A percentile compares a stretch with the other conserved stretches of the same genome.
phyloP scores from a whole-genome alignment of 1,140 invertebrate species.

The Sweltsa coloradensis region DNA sequence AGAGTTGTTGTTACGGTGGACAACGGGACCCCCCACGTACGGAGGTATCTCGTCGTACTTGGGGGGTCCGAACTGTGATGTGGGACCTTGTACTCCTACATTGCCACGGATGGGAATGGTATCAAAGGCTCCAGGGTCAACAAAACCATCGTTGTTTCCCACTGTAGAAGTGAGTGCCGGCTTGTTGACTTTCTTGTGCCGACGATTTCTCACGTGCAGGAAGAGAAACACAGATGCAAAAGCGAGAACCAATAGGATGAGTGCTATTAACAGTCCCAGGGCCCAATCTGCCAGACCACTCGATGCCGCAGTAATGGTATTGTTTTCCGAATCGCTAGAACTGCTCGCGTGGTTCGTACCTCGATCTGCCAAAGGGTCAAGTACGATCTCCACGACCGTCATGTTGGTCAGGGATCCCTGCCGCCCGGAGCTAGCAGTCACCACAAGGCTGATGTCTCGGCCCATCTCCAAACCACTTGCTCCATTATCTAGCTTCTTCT shows the following conservation, averaged over 20 bases:
- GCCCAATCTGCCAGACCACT: slow-evolving; percentile 73
- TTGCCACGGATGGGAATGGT: slow-evolving; percentile 64
- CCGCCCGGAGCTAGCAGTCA: slow-evolving; percentile 77
- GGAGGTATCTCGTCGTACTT: slow-evolving; percentile 87
- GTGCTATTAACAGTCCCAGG: slow-evolving; percentile 66
- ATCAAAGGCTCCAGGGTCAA: slow-evolving; percentile 73
- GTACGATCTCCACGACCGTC: slow-evolving; percentile 69
- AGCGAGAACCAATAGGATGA: slow-evolving; percentile 67
- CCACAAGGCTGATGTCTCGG: slow-evolving; percentile 60
- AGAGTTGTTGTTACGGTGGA: slow-evolving; percentile 33
- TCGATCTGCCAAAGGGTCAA: slow-evolving; percentile 53
- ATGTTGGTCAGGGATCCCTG: slow-evolving; percentile 74
- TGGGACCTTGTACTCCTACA: slow-evolving; percentile 30
- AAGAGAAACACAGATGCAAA: slow-evolving; percentile 73
- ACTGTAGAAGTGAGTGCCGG: slow-evolving; percentile 41
- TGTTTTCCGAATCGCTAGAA: slow-evolving; percentile 22
- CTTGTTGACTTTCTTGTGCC: slow-evolving; percentile 67
- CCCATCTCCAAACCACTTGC: slow-evolving; percentile 43
- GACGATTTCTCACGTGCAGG: slow-evolving; percentile 67
- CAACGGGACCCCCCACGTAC: slow-evolving; percentile 36
- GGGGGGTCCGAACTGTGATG: slow-evolving; percentile 68
- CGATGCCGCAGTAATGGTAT: slow-evolving; percentile 36
- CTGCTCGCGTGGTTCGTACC: slow-evolving; percentile 42
- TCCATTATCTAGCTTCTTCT: slow-evolving; percentile 55
- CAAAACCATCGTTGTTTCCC: slow-evolving; percentile 44